phyloP scores from a whole-genome alignment of 2,888 invertebrate species.

The Biston stratarius region DNA sequence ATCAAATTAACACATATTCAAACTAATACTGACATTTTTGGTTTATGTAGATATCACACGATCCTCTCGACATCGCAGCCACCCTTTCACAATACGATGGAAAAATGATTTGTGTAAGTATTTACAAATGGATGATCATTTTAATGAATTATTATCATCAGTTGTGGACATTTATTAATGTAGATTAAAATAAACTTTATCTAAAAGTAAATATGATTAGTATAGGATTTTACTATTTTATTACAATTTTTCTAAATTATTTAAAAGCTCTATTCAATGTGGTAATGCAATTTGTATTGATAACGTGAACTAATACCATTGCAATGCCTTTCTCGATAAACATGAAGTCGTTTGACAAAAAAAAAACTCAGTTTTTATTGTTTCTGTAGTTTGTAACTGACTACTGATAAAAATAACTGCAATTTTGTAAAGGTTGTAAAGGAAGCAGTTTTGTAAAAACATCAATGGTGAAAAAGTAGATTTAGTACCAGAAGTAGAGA shows the following conservation, averaged over 20 bases:
- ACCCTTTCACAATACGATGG: conserved; percentile 48
- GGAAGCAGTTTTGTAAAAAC: too few species aligned
- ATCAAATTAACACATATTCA: conserved; percentile 46
- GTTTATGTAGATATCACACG: conserved; percentile 72
- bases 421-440: too few species aligned
- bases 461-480: too few species aligned
- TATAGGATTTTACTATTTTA: conserved; percentile 46
- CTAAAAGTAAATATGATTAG: conserved; percentile 29
- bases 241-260: conserved; percentile 37
- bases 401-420: too few species aligned
- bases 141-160: conserved; percentile 59
- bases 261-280: conserved; percentile 64
- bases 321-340: background rate
- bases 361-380: background rate
- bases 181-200: conserved; percentile 23
- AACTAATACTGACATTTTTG: conserved; percentile 68
- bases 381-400: background rate
- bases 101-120: conserved; percentile 55
- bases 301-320: conserved; percentile 15
- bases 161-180: conserved; percentile 49
- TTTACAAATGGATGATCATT: conserved; percentile 69
- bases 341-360: background rate
- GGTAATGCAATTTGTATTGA: conserved; percentile 53
- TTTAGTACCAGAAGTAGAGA: too few species aligned
- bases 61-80: conserved; percentile 51